Evolutionary conservation across 2,888 invertebrate species (phyloP), one percentile per base, ranked within the genome.

Genomic region (Zonitis immaculata): DNA sequence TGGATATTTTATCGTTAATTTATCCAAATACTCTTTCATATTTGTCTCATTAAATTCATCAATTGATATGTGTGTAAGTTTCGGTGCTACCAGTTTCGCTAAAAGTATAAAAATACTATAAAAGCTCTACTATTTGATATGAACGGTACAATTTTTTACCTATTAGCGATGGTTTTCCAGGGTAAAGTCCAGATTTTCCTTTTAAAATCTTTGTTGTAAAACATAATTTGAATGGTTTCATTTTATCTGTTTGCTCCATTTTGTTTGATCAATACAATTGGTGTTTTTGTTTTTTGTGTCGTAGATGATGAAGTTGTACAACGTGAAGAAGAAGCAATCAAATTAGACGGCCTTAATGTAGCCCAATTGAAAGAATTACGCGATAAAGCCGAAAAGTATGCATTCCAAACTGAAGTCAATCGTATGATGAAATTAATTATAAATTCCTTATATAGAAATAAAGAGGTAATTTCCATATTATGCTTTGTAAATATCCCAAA

Each of bases 361-460:
- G 90, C 95, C 14, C 94, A 99, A 78, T 80, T 95, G 73, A 92
- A 91, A 66, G 93, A 97, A 78, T 76, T 99, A 42, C 80, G 91
- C 56, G 94, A 93, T 44, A 89, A 88, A 71, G 87, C 96, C 1
- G 89, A 92, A 73, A 93, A 90, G 74, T 89, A 85, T 73, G 83
- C 86, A 22, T 98, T 97, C 81, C 94, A 99, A 80, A 96, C 99
- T 0, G 99, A 99, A 79, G 99, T 99, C 39, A 96, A 96, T 79
- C 89, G 98, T 53, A 97, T 99, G 96, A 99, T 99, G 99, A 99
- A 99, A 77, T 85, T 99, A 54, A 99, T 99, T 77, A 99, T 99
- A 74, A 99, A 99, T 79, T 99, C 99, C 7, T 81, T 99, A 7
- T 99, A 99, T 78, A 86, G 95, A 67, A 99, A 99, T 77, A 99